These are phyloP conservation scores for Protomyctophum bolini DNA, from an alignment of 2,113 vertebrate genomes.

Conservation along the genomic window DNA sequence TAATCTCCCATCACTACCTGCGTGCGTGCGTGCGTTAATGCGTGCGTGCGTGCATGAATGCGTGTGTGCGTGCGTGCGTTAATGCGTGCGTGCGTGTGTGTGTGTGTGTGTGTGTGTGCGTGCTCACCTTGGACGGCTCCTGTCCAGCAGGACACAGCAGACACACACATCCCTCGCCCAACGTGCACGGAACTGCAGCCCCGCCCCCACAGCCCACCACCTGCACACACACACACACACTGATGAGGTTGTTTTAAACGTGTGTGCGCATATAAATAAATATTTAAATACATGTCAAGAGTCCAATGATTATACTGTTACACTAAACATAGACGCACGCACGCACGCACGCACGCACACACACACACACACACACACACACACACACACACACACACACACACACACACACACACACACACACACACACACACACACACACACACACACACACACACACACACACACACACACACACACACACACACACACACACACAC, in stretches of 20 bases:
- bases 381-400: not conserved
- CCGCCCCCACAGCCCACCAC: constrained; percentile 64
- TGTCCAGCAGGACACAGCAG: constrained; percentile 83
- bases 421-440: not conserved
- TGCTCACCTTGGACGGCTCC: constrained; percentile 82
- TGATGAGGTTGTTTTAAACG: too few relatives aligned
- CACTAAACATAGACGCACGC: not conserved
- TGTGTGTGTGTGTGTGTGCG: too few relatives aligned
- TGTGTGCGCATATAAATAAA: too few relatives aligned
- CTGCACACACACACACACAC: constrained; percentile 35
- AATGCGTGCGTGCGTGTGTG: too few relatives aligned
- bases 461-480: constrained; percentile 12
- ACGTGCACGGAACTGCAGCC: constrained; percentile 70
- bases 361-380: not conserved
- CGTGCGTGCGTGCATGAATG: too few relatives aligned
- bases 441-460: constrained; percentile 3
- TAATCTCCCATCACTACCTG: too few relatives aligned
- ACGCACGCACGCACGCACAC: constrained; percentile 7
- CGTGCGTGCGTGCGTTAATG: too few relatives aligned
- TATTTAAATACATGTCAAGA: too few relatives aligned
- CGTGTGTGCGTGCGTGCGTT: too few relatives aligned
- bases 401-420: constrained; percentile 8
- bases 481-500: constrained; percentile 8
- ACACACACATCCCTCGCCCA: constrained; percentile 69
- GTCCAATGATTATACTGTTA: too few relatives aligned